Conservation (phyloP, 2,888 invertebrate genomes). For the Nemapogon koenigi region DNA sequence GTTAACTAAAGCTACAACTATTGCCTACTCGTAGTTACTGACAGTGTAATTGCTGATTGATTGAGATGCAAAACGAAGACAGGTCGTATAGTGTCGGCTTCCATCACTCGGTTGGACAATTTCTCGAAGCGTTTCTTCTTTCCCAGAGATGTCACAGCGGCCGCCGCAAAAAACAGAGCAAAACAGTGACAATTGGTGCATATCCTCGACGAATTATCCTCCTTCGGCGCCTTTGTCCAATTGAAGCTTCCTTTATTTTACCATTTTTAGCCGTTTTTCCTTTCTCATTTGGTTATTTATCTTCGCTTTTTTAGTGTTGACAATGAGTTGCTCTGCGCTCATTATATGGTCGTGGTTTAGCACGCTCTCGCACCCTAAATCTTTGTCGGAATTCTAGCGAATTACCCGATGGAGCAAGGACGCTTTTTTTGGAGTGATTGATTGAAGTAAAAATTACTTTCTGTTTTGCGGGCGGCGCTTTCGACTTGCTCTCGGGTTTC, state of each 20-base stretch:
- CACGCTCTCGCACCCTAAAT: conserved; percentile 55
- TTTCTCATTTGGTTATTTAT: conserved; percentile 65
- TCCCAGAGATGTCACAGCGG: conserved; percentile 34
- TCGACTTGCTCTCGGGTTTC: too few relatives aligned
- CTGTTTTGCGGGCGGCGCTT: conserved; percentile 33
- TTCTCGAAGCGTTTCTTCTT: conserved; percentile 11
- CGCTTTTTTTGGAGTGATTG: conserved; percentile 57
- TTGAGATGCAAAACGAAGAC: too few relatives aligned
- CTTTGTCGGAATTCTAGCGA: conserved; percentile 60
- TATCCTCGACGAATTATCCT: conserved; percentile 60
- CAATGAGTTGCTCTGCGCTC: conserved; percentile 38
- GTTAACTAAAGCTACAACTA: too few relatives aligned
- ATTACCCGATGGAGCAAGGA: conserved; percentile 47
- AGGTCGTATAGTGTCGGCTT: too few relatives aligned
- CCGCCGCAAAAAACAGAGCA: conserved; percentile 42
- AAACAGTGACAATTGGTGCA: conserved; percentile 63
- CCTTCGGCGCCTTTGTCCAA: conserved; percentile 62
- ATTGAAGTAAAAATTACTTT: conserved; percentile 59
- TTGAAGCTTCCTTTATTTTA: conserved; percentile 58
- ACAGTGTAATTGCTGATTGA: too few relatives aligned
- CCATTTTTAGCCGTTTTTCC: conserved; percentile 60
- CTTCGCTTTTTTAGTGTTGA: conserved; percentile 49
- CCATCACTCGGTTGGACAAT: too few relatives aligned
- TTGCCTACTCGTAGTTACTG: too few relatives aligned
- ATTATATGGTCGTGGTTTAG: conserved; percentile 54